A percentile compares a stretch with the other conserved stretches of the same genome.
phyloP scores from a whole-genome alignment of 2,888 invertebrate genomes.

The Serripes groenlandicus region DNA sequence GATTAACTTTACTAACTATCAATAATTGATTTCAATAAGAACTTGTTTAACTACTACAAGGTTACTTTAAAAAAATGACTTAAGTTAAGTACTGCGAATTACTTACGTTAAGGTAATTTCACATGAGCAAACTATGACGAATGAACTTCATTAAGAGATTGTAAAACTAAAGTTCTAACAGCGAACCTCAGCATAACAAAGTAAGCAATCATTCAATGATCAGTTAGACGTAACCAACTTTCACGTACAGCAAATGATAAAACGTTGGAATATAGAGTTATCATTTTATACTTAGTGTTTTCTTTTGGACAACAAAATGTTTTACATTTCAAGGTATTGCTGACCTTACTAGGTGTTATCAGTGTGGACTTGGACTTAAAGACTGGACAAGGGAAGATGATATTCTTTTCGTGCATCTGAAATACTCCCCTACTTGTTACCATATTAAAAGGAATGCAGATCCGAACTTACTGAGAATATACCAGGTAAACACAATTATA shows the following conservation, averaged over 20 bases:
- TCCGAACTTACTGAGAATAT: neutral
- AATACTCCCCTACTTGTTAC: neutral
- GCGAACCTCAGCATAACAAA: neutral
- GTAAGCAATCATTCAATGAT: neutral
- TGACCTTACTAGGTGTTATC: neutral
- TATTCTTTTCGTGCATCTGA: neutral
- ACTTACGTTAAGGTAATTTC: too few species aligned
- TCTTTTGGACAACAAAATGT: neutral
- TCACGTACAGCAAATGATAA: neutral
- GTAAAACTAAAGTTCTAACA: neutral
- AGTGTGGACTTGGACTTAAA: neutral
- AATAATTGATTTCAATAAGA: too few species aligned
- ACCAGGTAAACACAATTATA: conserved; percentile 11
- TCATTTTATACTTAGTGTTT: neutral
- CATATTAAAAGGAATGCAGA: neutral
- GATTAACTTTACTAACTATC: too few species aligned
- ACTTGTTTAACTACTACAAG: too few species aligned
- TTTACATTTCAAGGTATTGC: neutral
- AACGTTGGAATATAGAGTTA: neutral
- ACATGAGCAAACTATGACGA: neutral
- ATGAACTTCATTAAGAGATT: neutral
- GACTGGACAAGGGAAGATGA: conserved; percentile 7
- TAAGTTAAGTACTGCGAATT: too few species aligned
- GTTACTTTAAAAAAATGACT: too few species aligned
- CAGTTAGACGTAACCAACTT: neutral